These are phyloP conservation scores for Drosophila carrolli DNA, from an alignment of 1,140 invertebrate genomes.

Conservation along the genomic window DNA sequence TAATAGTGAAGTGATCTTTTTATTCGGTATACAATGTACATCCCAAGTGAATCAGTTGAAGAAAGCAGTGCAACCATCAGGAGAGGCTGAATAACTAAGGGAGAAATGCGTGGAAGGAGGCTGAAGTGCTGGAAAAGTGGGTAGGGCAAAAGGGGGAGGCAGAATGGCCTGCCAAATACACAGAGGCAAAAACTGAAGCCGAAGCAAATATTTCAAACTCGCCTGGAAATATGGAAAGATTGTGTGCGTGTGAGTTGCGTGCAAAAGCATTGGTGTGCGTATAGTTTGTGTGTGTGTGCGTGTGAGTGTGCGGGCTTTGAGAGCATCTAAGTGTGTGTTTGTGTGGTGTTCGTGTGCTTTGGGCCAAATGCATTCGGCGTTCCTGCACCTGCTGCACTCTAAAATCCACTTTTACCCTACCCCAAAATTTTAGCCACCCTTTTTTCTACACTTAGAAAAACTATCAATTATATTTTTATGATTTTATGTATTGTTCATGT, in stretches of 20 bases:
- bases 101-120: not conserved
- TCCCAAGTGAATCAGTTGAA: constrained; percentile 3
- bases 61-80: constrained; percentile 15
- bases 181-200: constrained; percentile 11
- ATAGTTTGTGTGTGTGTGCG: constrained; percentile 2
- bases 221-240: constrained; percentile 73
- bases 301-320: constrained; percentile 12
- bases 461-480: too few species aligned
- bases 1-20: too few species aligned
- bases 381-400: constrained; percentile 49
- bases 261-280: not conserved
- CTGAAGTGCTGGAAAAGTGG: not conserved
- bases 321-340: constrained; percentile 7
- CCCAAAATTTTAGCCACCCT: constrained; percentile 3
- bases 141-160: not conserved
- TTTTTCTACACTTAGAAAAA: constrained; percentile 2
- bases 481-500: too few species aligned
- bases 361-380: constrained; percentile 38
- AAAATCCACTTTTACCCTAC: constrained; percentile 16
- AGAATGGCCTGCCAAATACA: constrained; percentile 17
- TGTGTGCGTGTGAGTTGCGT: constrained; percentile 21
- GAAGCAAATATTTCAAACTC: constrained; percentile 69
- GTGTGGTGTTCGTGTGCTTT: constrained; percentile 17
- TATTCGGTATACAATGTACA: too few species aligned
- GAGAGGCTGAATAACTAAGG: constrained; percentile 5